Conservation (phyloP, 2,113 vertebrate genomes). For the Odontophorus gujanensis region DNA sequence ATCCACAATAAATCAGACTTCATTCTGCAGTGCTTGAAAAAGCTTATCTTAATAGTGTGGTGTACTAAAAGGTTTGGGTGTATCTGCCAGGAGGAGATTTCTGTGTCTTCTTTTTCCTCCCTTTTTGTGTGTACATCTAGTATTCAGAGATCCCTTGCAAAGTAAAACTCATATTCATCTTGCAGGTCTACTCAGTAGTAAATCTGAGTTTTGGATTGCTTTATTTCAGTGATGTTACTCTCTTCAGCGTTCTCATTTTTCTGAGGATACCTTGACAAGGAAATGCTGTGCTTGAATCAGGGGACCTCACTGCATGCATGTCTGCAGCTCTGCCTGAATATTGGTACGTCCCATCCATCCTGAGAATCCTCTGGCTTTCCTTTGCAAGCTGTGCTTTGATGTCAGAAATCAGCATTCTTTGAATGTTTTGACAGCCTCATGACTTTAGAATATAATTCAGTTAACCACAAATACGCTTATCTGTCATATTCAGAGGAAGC, state of each 20-base stretch:
- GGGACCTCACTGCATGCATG: not conserved
- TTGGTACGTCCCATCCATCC: not conserved
- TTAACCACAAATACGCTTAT: not conserved
- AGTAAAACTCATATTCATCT: not conserved
- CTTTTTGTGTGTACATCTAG: not conserved
- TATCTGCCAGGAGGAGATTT: not conserved
- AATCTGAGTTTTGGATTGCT: not conserved
- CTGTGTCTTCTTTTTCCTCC: not conserved
- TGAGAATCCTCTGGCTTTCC: not conserved
- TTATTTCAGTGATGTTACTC: not conserved
- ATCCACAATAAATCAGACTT: not conserved
- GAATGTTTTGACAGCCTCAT: not conserved
- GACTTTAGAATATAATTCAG: slow-evolving; percentile 1
- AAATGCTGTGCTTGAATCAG: not conserved
- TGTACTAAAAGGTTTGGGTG: not conserved
- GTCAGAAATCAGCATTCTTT: not conserved
- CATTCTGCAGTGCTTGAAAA: not conserved
- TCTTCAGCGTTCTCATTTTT: not conserved
- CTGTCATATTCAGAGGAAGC: not conserved
- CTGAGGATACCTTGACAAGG: not conserved
- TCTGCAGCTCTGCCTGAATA: not conserved
- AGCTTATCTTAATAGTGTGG: not conserved
- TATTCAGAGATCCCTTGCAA: not conserved
- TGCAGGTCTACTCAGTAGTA: not conserved
- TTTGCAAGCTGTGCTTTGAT: slow-evolving; percentile 2